Percentiles rank a stretch among this genome's conserved stretches.
phyloP scores from a whole-genome alignment of 2,113 vertebrate genomes.

The Diadophis punctatus region DNA sequence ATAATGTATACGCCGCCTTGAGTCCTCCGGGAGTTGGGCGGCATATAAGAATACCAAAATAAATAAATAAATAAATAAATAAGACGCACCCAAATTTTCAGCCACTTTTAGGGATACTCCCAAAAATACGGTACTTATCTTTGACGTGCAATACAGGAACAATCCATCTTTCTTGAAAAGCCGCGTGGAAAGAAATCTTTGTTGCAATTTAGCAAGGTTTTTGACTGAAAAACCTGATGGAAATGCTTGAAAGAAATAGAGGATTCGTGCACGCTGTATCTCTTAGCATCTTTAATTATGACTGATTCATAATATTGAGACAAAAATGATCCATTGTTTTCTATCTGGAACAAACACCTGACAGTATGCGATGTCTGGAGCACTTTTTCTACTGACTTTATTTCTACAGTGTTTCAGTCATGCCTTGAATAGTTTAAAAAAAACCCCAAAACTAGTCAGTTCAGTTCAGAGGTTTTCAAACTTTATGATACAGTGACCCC shows the following conservation, averaged over 20 bases:
- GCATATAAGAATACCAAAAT: no score
- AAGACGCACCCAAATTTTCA: no score
- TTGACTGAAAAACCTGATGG: background rate
- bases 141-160: no score
- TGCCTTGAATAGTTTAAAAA: background rate
- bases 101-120: no score
- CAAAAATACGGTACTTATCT: no score
- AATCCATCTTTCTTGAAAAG: background rate
- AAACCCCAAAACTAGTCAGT: background rate
- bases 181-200: background rate
- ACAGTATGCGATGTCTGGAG: background rate
- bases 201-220: background rate
- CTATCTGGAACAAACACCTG: background rate
- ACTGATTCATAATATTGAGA: background rate
- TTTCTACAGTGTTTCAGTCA: background rate
- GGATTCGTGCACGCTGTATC: background rate
- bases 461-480: background rate
- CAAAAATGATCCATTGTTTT: background rate
- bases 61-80: no score
- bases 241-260: background rate
- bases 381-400: background rate
- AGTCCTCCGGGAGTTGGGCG: no score
- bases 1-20: no score
- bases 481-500: background rate
- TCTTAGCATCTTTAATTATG: background rate